phyloP scores from a whole-genome alignment of 1,140 invertebrate species.

The Platyscapa corneri region DNA sequence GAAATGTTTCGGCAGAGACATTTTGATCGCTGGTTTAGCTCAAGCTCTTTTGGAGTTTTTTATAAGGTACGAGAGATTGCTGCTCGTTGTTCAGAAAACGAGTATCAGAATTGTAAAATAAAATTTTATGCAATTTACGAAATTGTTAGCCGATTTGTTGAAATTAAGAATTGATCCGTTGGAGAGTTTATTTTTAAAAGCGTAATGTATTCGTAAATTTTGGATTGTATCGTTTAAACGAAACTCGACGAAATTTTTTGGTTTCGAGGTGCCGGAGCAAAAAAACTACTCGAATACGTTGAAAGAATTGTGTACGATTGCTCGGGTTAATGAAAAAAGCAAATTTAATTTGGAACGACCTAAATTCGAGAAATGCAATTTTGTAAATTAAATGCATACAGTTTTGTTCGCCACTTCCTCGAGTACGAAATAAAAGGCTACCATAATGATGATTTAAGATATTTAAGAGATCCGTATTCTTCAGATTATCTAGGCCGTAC shows the following conservation, averaged over 20 bases:
- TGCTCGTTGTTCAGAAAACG: background rate
- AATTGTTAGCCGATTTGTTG: background rate
- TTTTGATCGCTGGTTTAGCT: conserved; percentile 72
- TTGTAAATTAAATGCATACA: background rate
- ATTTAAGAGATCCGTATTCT: conserved; percentile 56
- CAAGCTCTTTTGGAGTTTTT: conserved; percentile 75
- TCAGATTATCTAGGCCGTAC: conserved; percentile 83
- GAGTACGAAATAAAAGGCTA: conserved; percentile 24
- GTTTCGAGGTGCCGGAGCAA: no score
- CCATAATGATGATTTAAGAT: conserved; percentile 19
- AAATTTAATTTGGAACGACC: conserved; percentile 1
- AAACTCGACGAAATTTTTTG: no score
- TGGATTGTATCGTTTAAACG: no score
- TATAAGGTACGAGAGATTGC: conserved; percentile 68
- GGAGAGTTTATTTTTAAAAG: no score
- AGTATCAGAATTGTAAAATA: background rate
- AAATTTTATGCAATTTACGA: background rate
- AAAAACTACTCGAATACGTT: no score
- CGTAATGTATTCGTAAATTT: no score
- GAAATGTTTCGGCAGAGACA: conserved; percentile 72
- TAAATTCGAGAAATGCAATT: conserved; percentile 19
- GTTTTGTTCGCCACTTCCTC: conserved; percentile 20
- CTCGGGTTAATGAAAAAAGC: background rate
- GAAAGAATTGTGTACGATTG: no score
- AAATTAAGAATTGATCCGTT: no score